Percentiles rank a stretch among this genome's conserved stretches.
Evolutionary conservation across 2,888 invertebrate species (phyloP).

Genomic region (Hirtodrosophila trivittata): DNA sequence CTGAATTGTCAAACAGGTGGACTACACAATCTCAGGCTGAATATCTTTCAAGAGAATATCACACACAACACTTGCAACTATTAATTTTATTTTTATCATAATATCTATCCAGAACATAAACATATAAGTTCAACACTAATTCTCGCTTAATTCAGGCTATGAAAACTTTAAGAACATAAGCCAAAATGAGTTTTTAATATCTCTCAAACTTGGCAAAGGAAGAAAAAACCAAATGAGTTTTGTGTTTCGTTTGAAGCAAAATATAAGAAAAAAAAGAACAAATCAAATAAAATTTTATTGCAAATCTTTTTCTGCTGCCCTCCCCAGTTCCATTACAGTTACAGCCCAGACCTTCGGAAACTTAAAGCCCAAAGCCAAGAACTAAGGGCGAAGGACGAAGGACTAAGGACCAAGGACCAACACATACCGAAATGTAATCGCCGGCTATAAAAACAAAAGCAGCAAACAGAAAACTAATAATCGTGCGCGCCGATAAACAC

Average conservation of each 20-base stretch:
- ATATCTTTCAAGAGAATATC: too few relatives aligned
- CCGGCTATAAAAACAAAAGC: conserved; percentile 73
- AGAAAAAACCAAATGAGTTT: conserved; percentile 39
- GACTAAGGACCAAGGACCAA: conserved; percentile 23
- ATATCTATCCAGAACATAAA: too few relatives aligned
- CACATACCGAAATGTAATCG: conserved; percentile 75
- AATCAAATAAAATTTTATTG: conserved; percentile 76
- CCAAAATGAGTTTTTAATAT: conserved; percentile 70
- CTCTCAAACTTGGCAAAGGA: conserved; percentile 33
- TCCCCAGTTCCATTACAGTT: conserved; percentile 6
- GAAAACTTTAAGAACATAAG: conserved; percentile 23
- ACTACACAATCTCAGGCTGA: too few relatives aligned
- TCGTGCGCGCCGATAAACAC: conserved; percentile 77
- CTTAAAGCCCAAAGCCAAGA: conserved; percentile 8
- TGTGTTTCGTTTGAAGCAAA: conserved; percentile 47
- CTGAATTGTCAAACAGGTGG: too few relatives aligned
- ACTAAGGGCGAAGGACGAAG: not conserved
- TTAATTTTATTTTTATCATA: too few relatives aligned
- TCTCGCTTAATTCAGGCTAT: conserved; percentile 12
- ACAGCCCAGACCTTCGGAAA: not conserved
- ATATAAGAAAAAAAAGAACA: conserved; percentile 33
- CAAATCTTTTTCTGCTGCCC: conserved; percentile 56
- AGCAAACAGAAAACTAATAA: conserved; percentile 74
- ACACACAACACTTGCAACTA: too few relatives aligned
- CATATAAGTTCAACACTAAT: too few relatives aligned